phyloP scores from a whole-genome alignment of 2,113 vertebrate species.

The Panthera leo region DNA sequence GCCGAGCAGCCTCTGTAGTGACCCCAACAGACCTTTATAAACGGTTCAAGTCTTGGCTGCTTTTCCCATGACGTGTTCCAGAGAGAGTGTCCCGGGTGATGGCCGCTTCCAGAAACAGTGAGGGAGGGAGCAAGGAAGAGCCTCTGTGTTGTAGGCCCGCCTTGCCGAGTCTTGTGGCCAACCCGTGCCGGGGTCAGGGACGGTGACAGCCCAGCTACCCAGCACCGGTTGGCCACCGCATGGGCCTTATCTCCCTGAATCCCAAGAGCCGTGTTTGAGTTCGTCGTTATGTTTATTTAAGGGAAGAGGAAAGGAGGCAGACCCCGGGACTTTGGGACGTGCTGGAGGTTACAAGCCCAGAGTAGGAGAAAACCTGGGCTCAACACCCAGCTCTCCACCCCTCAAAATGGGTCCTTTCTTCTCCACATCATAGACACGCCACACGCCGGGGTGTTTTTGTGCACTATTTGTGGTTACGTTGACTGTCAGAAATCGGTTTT shows the following conservation, averaged over 20 bases:
- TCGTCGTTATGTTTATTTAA: background rate
- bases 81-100: background rate
- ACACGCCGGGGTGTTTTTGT: accelerated
- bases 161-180: background rate
- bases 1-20: background rate
- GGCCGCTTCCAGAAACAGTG: background rate
- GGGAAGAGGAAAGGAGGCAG: background rate
- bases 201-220: background rate
- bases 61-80: background rate
- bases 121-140: background rate
- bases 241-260: background rate
- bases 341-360: background rate
- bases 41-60: background rate
- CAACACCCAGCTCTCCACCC: background rate
- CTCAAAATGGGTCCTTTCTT: background rate
- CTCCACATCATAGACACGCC: background rate
- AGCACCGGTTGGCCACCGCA: background rate
- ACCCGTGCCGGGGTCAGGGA: background rate
- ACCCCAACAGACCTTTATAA: background rate
- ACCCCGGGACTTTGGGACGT: background rate
- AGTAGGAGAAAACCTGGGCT: background rate
- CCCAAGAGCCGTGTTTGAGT: background rate
- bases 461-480: background rate
- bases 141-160: background rate
- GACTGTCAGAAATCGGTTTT: background rate